Percentiles rank a stretch among this genome's conserved stretches.
These are phyloP conservation scores for Chrysoperla carnea DNA, from an alignment of 1,140 invertebrate species.

Conservation along the genomic window DNA sequence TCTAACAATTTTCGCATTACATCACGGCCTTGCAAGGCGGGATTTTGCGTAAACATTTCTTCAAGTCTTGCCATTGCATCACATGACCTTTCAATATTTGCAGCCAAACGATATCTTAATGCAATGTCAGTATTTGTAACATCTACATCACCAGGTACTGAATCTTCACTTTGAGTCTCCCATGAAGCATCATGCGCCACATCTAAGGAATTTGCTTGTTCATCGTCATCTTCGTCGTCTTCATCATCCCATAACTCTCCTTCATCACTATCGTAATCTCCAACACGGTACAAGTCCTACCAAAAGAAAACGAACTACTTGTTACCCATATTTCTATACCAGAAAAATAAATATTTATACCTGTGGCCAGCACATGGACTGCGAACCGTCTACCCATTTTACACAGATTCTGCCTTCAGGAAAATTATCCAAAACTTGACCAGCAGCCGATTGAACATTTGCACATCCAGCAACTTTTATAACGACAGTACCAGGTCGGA, in stretches of 20 bases:
- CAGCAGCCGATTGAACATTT: slow-evolving; percentile 56
- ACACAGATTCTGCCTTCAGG: slow-evolving; percentile 63
- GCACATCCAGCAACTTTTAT: slow-evolving; percentile 63
- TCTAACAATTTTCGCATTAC: slow-evolving; percentile 61
- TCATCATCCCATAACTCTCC: slow-evolving; percentile 61
- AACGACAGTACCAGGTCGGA: slow-evolving; percentile 77
- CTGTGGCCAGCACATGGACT: slow-evolving; percentile 82
- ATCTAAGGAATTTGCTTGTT: slow-evolving; percentile 6
- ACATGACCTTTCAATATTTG: slow-evolving; percentile 54
- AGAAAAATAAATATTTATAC: slow-evolving; percentile 16
- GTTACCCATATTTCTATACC: neutral
- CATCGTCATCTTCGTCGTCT: slow-evolving; percentile 31
- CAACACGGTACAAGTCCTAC: slow-evolving; percentile 44
- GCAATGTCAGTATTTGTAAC: slow-evolving; percentile 1
- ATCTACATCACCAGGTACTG: slow-evolving; percentile 16
- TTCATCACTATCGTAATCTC: slow-evolving; percentile 62
- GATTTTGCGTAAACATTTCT: slow-evolving; percentile 57
- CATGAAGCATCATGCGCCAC: slow-evolving; percentile 36
- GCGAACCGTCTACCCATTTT: slow-evolving; percentile 72
- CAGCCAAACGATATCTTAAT: slow-evolving; percentile 40
- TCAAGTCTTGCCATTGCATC: slow-evolving; percentile 55
- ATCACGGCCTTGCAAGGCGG: slow-evolving; percentile 48
- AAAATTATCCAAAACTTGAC: slow-evolving; percentile 76
- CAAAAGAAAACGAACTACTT: neutral
- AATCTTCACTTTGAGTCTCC: slow-evolving; percentile 62